These are phyloP conservation scores for Rhinichthys klamathensis DNA, from an alignment of 2,113 vertebrate genomes.

Conservation along the genomic window DNA sequence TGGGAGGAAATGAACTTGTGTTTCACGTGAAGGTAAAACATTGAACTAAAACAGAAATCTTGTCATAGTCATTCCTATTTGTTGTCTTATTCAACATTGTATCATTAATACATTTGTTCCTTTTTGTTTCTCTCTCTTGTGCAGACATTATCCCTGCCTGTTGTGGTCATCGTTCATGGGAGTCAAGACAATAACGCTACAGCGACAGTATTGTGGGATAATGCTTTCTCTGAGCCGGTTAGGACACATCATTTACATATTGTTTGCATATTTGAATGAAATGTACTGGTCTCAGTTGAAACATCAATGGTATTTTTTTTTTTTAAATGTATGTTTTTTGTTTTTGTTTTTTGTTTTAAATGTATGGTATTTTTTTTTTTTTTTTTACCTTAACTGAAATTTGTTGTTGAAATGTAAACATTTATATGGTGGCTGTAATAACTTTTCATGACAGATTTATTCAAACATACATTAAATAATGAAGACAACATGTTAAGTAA, in stretches of 20 bases:
- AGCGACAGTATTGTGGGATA: slow-evolving; percentile 94
- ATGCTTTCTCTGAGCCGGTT: slow-evolving; percentile 91
- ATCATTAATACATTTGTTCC: background rate
- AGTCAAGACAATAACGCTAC: slow-evolving; percentile 98
- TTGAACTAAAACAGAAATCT: background rate
- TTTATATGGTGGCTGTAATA: too few relatives aligned
- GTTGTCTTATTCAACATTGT: background rate
- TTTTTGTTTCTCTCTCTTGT: background rate
- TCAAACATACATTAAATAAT: too few relatives aligned
- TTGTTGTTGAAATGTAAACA: too few relatives aligned
- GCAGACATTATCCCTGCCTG: slow-evolving; percentile 91
- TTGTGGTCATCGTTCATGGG: slow-evolving; percentile 94
- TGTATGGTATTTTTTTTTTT: too few relatives aligned
- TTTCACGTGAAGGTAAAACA: slow-evolving; percentile 91
- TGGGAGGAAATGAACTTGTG: slow-evolving; percentile 92
- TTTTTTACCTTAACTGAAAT: too few relatives aligned
- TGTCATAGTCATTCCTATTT: background rate
- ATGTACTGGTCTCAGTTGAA: background rate
- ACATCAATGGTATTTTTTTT: too few relatives aligned
- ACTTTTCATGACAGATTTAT: too few relatives aligned
- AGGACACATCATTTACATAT: slow-evolving; percentile 53
- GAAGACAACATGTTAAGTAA: too few relatives aligned
- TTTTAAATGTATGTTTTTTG: too few relatives aligned
- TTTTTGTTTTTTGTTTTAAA: too few relatives aligned
- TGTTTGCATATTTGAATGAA: background rate